A percentile compares a stretch with the other conserved stretches of the same genome.
Evolutionary conservation across 2,797 vertebrate genomes (phyloP).

Genomic region (Antennarius maculatus): DNA sequence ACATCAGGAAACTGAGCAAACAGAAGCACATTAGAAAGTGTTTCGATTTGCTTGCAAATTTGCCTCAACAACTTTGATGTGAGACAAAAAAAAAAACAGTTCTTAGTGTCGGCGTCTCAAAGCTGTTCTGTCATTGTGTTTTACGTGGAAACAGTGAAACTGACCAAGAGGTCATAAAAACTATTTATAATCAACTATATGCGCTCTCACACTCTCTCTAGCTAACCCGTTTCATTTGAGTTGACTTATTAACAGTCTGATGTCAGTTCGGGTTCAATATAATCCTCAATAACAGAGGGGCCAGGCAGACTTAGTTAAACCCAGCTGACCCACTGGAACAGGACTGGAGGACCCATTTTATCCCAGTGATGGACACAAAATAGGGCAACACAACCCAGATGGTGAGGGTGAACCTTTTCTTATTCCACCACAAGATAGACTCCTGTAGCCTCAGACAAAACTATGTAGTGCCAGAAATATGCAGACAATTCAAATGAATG

Average conservation of each 20-base stretch:
- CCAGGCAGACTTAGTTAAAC: constrained; percentile 15
- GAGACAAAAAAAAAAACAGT: not conserved
- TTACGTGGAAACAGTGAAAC: constrained; percentile 30
- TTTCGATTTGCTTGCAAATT: constrained; percentile 1
- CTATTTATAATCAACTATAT: constrained; percentile 31
- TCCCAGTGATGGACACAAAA: constrained; percentile 42
- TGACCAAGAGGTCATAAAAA: constrained; percentile 25
- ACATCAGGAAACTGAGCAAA: constrained; percentile 1
- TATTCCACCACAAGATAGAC: constrained; percentile 26
- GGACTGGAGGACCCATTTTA: constrained; percentile 32
- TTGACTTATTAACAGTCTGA: constrained; percentile 33
- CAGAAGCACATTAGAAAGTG: not conserved
- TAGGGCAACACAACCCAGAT: constrained; percentile 50
- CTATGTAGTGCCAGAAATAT: constrained; percentile 36
- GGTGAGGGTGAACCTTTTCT: constrained; percentile 45
- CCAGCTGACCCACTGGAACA: constrained; percentile 12
- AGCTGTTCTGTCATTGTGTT: constrained; percentile 1
- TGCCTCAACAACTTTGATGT: constrained; percentile 1
- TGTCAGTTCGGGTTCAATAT: constrained; percentile 29
- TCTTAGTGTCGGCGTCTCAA: not conserved
- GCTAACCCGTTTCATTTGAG: constrained; percentile 23
- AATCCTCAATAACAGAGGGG: constrained; percentile 1
- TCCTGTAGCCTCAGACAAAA: constrained; percentile 27
- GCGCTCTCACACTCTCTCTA: constrained; percentile 3
- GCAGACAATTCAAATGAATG: constrained; percentile 34